These are phyloP conservation scores for Eulemur rubriventer DNA, from an alignment of 2,797 vertebrate species.

Conservation along the genomic window DNA sequence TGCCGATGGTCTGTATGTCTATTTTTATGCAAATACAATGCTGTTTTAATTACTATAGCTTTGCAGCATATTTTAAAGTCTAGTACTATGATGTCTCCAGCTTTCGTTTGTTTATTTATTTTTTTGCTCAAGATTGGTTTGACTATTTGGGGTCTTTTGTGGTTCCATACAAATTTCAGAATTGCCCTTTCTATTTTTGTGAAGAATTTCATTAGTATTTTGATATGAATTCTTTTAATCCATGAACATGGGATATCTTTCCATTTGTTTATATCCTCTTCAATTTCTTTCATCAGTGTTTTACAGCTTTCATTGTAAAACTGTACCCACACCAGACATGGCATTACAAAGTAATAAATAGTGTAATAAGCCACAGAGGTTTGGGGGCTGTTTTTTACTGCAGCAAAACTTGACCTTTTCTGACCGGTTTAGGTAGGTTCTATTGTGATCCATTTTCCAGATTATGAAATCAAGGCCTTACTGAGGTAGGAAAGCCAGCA, in stretches of 20 bases:
- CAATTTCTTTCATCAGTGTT: background rate
- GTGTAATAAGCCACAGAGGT: background rate
- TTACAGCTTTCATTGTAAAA: background rate
- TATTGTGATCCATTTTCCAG: background rate
- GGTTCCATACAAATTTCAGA: background rate
- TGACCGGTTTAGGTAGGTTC: background rate
- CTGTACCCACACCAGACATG: background rate
- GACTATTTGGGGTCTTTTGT: background rate
- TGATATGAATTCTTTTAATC: background rate
- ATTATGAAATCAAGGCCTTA: background rate
- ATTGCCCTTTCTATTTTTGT: background rate
- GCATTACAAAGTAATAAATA: background rate
- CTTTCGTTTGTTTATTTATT: background rate
- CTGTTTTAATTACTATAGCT: background rate
- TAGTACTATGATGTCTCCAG: background rate
- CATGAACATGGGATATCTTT: background rate
- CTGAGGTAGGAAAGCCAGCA: background rate
- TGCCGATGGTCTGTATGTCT: background rate
- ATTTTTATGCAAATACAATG: background rate
- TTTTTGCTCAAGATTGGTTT: background rate
- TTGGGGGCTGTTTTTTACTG: background rate
- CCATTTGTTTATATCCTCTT: background rate
- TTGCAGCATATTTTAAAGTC: background rate
- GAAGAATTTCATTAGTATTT: background rate
- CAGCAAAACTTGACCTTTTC: background rate